phyloP scores from a whole-genome alignment of 2,888 invertebrate species.

The Antheraea yamamai region DNA sequence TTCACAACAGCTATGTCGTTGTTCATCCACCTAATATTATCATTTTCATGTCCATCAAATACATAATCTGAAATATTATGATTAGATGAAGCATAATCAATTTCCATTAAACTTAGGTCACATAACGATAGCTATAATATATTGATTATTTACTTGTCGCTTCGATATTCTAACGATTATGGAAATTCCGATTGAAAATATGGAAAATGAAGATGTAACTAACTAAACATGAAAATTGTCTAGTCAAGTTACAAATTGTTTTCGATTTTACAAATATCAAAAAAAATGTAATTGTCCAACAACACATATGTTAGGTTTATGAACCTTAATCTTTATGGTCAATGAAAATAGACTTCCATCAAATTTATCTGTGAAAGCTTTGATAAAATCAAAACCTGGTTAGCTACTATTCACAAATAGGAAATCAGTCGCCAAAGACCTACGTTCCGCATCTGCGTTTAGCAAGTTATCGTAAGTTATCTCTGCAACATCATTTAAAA shows the following conservation, averaged over 20 bases:
- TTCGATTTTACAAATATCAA: not conserved
- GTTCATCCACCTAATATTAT: constrained; percentile 74
- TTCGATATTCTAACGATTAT: not conserved
- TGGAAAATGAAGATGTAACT: not conserved
- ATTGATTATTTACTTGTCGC: not conserved
- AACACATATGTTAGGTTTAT: not conserved
- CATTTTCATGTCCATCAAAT: constrained; percentile 71
- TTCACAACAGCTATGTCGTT: constrained; percentile 72
- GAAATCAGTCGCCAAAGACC: too few species aligned
- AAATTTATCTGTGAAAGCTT: too few species aligned
- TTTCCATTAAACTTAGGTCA: not conserved
- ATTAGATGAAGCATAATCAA: not conserved
- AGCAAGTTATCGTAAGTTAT: too few species aligned
- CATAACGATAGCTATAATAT: not conserved
- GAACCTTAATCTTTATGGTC: not conserved
- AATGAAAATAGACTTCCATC: not conserved
- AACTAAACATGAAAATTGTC: not conserved
- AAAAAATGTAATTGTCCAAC: not conserved
- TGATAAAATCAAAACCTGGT: too few species aligned
- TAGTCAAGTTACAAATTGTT: not conserved
- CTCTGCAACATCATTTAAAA: too few species aligned
- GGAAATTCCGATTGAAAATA: not conserved
- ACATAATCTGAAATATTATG: constrained; percentile 55
- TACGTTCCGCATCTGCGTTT: too few species aligned
- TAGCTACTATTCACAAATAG: too few species aligned